Base-by-base conservation (phyloP, 2,797 vertebrate genomes). In the Anableps anableps region DNA sequence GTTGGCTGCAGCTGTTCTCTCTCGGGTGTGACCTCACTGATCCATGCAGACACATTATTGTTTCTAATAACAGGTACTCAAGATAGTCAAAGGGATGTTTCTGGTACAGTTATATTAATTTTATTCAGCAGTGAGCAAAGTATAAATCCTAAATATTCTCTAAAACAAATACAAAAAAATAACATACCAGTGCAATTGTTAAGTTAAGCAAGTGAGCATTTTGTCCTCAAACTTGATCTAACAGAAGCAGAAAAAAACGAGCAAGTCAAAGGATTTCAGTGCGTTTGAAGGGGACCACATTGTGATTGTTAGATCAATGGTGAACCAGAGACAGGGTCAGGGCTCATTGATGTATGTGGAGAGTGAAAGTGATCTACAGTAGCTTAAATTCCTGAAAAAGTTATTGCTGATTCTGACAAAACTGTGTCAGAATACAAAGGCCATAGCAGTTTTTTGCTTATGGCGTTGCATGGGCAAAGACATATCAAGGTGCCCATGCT, bases 1-100 rank as follows among this genome's bases (percentile, higher is more conserved):
- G 90, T 93, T 89, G 87, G 85, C 82, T 82, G 85, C 76, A 83
- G 77, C 86, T 83, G 77, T 87, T 85, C 73, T 82, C 87, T 88
- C 87, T 38, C 41, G 78, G 89, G 90, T 86, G 88, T 83, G 88
- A 86, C 92, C 84, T 79, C 50, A n/a, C 76, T 78, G 84, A 91
- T 89, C 86, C 45, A 4, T 64, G 75, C 80, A 86, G 87, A 85
- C 84, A 87, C 83, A 88, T 90, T 78, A 92, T 80, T 84, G 6
- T 78, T 48, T 79, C 79, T 89, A 75, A 81, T 87, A 78, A 71
- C 31, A 66, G 81, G 13, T 45, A 7, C 10, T 71, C 8, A 71
- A 45, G 68, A 45, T 45, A 14, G 38, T 43, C 38, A 26, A 26
- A n/a, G 41, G 38, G 23, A n/a, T n/a, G 38, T 70, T 43, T 70